Conservation (phyloP, 2,888 invertebrate species). For the Dione vanillae region DNA sequence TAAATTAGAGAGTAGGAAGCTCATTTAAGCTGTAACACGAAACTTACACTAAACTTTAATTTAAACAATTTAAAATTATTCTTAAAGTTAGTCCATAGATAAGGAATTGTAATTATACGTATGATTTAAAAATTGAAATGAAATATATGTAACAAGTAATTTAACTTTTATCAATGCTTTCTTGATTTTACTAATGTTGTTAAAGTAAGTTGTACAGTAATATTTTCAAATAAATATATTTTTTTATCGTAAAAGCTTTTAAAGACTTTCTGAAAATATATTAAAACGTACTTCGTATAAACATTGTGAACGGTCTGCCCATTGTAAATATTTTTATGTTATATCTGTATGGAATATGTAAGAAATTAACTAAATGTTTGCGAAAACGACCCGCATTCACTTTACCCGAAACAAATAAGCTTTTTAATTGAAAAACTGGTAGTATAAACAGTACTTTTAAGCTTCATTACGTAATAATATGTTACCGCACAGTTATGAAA, state of each 20-base stretch:
- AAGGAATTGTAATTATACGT: too few relatives aligned
- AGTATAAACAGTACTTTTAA: conserved; percentile 10
- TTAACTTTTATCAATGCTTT: not conserved
- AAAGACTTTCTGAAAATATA: conserved; percentile 14
- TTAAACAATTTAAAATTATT: not conserved
- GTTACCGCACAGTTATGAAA: not conserved
- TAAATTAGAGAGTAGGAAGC: conserved; percentile 3
- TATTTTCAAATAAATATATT: not conserved
- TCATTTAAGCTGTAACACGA: not conserved
- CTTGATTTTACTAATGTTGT: not conserved
- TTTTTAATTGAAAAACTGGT: conserved; percentile 26
- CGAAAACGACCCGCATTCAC: conserved; percentile 20
- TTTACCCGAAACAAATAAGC: conserved; percentile 30
- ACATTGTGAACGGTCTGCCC: too few relatives aligned
- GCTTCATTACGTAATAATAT: conserved; percentile 1
- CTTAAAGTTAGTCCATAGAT: too few relatives aligned
- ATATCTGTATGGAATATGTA: conserved; percentile 22
- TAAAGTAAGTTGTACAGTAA: not conserved
- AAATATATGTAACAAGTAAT: too few relatives aligned
- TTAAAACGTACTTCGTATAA: conserved; percentile 9
- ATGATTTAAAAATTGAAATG: too few relatives aligned
- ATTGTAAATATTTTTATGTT: conserved; percentile 22
- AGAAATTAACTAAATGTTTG: conserved; percentile 28
- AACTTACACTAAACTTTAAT: not conserved
- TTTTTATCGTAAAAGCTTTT: conserved; percentile 19